Percentiles rank a stretch among this genome's conserved stretches.
Evolutionary conservation across 2,113 vertebrate species (phyloP).

Genomic region (Odocoileus virginianus): DNA sequence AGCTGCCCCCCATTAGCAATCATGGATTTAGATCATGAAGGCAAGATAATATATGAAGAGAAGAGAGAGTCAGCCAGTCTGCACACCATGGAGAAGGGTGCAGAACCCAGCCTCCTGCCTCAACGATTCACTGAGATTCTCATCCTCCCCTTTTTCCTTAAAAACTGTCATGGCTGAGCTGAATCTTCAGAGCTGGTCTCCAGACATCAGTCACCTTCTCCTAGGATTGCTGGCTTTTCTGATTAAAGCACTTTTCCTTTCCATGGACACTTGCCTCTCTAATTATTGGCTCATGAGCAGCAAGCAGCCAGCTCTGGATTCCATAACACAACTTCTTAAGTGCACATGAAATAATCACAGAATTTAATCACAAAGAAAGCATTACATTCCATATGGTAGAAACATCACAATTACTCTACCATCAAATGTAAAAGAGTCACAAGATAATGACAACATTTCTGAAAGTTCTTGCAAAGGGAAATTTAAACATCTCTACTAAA

Average conservation of each 20-base stretch:
- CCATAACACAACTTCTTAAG: neutral
- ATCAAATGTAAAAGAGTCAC: neutral
- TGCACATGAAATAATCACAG: rapidly evolving
- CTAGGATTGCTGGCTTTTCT: neutral
- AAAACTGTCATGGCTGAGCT: neutral
- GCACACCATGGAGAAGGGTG: neutral
- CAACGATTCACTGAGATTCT: neutral
- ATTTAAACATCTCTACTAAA: neutral
- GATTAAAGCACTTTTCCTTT: neutral
- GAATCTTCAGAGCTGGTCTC: neutral
- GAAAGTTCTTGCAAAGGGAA: neutral
- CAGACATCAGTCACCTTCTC: neutral
- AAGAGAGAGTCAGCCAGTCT: neutral
- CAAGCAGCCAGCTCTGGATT: neutral
- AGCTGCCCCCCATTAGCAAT: neutral
- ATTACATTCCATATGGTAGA: rapidly evolving
- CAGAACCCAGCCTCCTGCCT: neutral
- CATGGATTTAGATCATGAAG: neutral
- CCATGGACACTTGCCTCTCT: neutral
- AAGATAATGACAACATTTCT: neutral
- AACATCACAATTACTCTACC: neutral
- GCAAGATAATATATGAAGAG: neutral
- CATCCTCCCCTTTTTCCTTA: neutral
- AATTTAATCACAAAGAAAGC: neutral
- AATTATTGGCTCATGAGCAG: neutral